Conservation (phyloP, 1,140 invertebrate species). For the Hylaeus volcanicus region DNA sequence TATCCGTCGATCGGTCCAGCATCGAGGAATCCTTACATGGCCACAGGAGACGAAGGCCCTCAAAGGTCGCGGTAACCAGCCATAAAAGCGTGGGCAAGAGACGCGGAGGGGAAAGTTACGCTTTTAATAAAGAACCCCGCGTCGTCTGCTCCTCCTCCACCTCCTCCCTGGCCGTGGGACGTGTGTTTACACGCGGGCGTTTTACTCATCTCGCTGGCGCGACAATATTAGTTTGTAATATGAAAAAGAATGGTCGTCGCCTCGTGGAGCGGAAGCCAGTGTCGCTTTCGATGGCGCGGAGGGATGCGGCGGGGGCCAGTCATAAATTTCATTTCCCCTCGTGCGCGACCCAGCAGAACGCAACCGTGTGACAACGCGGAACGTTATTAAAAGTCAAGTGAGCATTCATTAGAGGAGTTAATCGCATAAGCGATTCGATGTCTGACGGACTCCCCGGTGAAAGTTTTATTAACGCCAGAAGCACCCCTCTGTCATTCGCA, state of each 20-base stretch:
- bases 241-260: slow-evolving; percentile 29
- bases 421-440: slow-evolving; percentile 26
- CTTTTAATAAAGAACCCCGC: slow-evolving; percentile 52
- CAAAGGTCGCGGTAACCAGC: not conserved
- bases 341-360: not conserved
- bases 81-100: not conserved
- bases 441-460: slow-evolving; percentile 1
- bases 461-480: slow-evolving; percentile 36
- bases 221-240: slow-evolving; percentile 42
- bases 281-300: not conserved
- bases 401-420: slow-evolving; percentile 47
- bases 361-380: slow-evolving; percentile 34
- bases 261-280: slow-evolving; percentile 12
- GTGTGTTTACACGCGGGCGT: slow-evolving; percentile 29
- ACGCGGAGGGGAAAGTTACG: not conserved
- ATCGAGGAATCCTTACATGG: slow-evolving; percentile 33
- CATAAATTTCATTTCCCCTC: slow-evolving; percentile 32
- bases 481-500: not conserved
- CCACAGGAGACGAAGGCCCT: not conserved
- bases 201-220: slow-evolving; percentile 2
- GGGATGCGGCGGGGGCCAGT: not conserved
- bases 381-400: slow-evolving; percentile 52
- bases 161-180: not conserved
- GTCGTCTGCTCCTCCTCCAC: not conserved
- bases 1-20: slow-evolving; percentile 2